Percentiles rank a stretch among this genome's conserved stretches.
These are phyloP conservation scores for Caenorhabditis panamensis DNA, from an alignment of 2,888 invertebrate genomes.

Conservation along the genomic window DNA sequence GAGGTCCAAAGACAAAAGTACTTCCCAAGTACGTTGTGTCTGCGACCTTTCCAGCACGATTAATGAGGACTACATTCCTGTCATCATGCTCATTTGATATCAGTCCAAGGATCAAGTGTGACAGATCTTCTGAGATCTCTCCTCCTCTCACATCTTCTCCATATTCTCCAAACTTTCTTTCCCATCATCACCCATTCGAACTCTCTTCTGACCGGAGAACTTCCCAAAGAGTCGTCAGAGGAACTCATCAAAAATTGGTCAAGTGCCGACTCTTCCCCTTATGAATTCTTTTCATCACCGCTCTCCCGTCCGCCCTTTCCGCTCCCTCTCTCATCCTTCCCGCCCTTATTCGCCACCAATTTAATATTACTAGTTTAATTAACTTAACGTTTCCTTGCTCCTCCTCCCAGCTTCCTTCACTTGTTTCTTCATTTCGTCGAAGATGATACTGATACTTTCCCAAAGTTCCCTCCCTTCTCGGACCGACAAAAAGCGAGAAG, in stretches of 20 bases:
- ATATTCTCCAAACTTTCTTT: background rate
- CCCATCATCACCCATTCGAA: constrained; percentile 33
- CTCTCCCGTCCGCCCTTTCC: background rate
- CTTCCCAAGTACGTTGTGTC: background rate
- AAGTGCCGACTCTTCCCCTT: constrained; percentile 44
- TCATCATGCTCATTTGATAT: no score
- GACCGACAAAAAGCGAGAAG: background rate
- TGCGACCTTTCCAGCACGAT: background rate
- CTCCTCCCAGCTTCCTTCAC: background rate
- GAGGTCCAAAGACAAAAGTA: background rate
- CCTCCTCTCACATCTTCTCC: no score
- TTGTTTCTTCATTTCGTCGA: constrained; percentile 8
- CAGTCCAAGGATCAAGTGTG: no score
- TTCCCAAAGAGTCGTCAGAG: background rate
- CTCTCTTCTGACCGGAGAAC: no score
- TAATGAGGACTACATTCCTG: background rate
- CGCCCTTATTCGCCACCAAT: constrained; percentile 27
- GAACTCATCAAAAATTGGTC: constrained; percentile 55
- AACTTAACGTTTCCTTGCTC: constrained; percentile 49
- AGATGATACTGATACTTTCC: constrained; percentile 5
- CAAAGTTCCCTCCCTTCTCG: constrained; percentile 14
- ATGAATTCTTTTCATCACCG: constrained; percentile 52
- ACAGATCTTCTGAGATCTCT: no score
- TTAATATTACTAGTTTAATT: constrained; percentile 62
- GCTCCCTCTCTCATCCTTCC: background rate